A percentile compares a stretch with the other conserved stretches of the same genome.
Evolutionary conservation across 2,113 vertebrate genomes (phyloP).

Genomic region (Aplodontia rufa): DNA sequence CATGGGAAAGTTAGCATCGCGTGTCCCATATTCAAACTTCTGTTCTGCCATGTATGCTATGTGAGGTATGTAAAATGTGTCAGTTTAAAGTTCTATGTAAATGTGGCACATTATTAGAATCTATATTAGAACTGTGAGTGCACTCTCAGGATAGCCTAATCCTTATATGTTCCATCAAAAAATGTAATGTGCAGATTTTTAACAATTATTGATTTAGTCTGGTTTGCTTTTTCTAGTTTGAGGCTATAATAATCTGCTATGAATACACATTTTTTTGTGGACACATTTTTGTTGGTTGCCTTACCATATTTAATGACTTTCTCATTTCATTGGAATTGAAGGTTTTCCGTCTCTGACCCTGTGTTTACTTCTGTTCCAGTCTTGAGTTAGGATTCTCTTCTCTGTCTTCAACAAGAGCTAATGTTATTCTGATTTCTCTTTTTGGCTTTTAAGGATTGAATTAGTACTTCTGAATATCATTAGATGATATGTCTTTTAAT

Average conservation of each 20-base stretch:
- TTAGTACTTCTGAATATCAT: not conserved
- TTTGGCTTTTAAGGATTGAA: constrained; percentile 13
- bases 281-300: not conserved
- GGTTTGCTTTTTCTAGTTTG: not conserved
- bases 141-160: not conserved
- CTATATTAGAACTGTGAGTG: not conserved
- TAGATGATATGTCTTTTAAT: not conserved
- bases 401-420: constrained; percentile 12
- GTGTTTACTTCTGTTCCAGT: not conserved
- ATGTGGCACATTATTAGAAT: not conserved
- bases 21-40: constrained; percentile 18
- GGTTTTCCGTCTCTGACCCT: not conserved
- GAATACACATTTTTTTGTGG: not conserved
- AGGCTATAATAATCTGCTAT: not conserved
- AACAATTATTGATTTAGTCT: not conserved
- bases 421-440: not conserved
- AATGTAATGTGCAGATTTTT: not conserved
- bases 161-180: not conserved
- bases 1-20: constrained; percentile 20
- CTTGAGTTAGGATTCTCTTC: not conserved
- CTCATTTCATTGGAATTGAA: constrained; percentile 17
- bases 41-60: constrained; percentile 2
- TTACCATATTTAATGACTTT: not conserved
- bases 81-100: not conserved
- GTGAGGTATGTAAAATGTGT: not conserved